Evolutionary conservation across 2,797 vertebrate genomes (phyloP), one percentile per base, ranked within the genome.

Genomic region (Spinibarbus caldwelli): DNA sequence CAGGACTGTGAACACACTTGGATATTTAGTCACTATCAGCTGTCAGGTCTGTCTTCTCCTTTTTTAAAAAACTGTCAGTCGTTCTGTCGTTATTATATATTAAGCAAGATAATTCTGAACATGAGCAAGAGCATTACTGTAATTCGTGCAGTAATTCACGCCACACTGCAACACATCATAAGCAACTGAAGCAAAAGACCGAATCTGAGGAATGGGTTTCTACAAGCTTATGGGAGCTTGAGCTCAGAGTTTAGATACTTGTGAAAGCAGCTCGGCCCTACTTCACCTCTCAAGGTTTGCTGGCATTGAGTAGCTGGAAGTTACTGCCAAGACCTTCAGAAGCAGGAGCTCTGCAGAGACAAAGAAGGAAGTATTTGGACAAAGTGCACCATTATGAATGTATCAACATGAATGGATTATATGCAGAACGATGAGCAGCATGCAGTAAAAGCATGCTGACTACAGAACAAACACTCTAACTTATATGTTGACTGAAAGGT

Each of bases 201-300:
- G 57, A 12, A 31, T 62, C 38, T 43, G 14, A 59, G 19, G 19
- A 54, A 76, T n/a, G 11, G 47, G 5, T 57, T 29, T 59, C 34
- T 19, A 11, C 17, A 77, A 57, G 11, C 19, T 77, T 57, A 57
- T 17, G 11, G 6, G 31, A 17, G 47, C 47, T 78, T 36, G 47
- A 76, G 49, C 23, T 52, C 10, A 29, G 34, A 66, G 72, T 52
- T 36, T 7, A 57, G 26, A 68, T 0, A 31, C 64, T 54, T 29
- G 21, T 21, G 11, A 79, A 36, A 59, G 15, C 21, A n/a, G 19
- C 49, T 41, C 19, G 7, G 31, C 12, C 54, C 7, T 54, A 67
- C 93, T 93, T 93, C 94, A 99, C 97, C 96, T 97, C 89, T 95
- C 95, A 89, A 97, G 95, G 78, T 87, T 94, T 80, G 94, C 89